phyloP scores from a whole-genome alignment of 2,113 vertebrate species.

The Amazona vittata region DNA sequence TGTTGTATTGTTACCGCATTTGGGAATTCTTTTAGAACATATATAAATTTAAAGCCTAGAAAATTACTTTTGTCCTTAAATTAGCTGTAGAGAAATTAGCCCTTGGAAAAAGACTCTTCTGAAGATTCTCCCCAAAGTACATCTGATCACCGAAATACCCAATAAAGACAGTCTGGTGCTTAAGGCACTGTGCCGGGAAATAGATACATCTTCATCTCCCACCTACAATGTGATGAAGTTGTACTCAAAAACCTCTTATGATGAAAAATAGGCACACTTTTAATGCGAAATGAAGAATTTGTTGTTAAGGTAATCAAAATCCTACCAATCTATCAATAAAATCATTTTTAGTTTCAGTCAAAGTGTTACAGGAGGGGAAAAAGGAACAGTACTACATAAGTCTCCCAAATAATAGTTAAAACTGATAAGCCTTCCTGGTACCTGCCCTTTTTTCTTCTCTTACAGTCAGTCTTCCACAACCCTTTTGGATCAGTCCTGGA shows the following conservation, averaged over 20 bases:
- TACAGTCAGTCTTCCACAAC: not conserved
- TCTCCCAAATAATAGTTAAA: not conserved
- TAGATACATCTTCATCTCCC: not conserved
- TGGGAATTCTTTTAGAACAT: not conserved
- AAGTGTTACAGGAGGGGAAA: not conserved
- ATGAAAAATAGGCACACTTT: not conserved
- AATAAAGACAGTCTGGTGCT: not conserved
- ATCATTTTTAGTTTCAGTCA: not conserved
- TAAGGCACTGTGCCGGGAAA: not conserved
- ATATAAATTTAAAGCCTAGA: not conserved
- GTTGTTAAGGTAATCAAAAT: not conserved
- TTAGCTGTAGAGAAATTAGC: not conserved
- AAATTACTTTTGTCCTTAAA: not conserved
- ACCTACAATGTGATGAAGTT: not conserved
- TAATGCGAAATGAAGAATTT: not conserved
- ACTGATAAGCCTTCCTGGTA: not conserved
- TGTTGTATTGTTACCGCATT: not conserved
- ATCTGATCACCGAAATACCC: not conserved
- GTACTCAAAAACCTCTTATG: not conserved
- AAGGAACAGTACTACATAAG: not conserved
- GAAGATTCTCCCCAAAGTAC: not conserved
- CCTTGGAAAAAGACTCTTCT: not conserved
- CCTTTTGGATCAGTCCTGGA: not conserved
- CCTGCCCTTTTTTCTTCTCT: not conserved
- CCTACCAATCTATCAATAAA: not conserved